Percentiles rank a stretch among this genome's conserved stretches.
Conservation (phyloP, 2,888 invertebrate species). For the Mylabris sibirica region DNA sequence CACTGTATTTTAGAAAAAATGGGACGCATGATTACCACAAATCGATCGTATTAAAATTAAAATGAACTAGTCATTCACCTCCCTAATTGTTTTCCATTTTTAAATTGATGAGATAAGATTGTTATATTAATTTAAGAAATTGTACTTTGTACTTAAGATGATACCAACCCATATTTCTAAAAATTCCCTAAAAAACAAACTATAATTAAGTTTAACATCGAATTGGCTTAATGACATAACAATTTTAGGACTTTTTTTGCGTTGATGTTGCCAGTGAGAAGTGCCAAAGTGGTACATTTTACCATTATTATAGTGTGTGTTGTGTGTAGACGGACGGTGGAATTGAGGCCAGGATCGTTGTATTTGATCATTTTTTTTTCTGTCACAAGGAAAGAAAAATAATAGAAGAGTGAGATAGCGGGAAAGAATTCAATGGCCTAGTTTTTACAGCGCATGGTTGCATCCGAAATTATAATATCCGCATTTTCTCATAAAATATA, state of each 20-base stretch:
- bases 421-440: background rate
- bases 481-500: background rate
- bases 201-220: too few relatives aligned
- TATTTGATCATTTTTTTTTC: background rate
- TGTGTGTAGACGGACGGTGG: background rate
- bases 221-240: too few relatives aligned
- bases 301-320: background rate
- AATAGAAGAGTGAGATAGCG: background rate
- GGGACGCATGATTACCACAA: too few relatives aligned
- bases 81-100: background rate
- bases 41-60: background rate
- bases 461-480: conserved; percentile 1
- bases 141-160: too few relatives aligned
- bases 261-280: too few relatives aligned
- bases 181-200: too few relatives aligned
- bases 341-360: conserved; percentile 1
- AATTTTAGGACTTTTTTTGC: too few relatives aligned
- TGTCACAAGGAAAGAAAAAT: background rate
- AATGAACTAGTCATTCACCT: background rate
- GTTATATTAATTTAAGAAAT: too few relatives aligned
- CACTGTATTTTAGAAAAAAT: too few relatives aligned
- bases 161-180: too few relatives aligned
- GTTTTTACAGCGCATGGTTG: conserved; percentile 2
- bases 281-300: too few relatives aligned
- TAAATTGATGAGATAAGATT: too few relatives aligned